Percentiles rank a stretch among this genome's conserved stretches.
Conservation (phyloP, 2,113 vertebrate species). For the Heliornis fulica region DNA sequence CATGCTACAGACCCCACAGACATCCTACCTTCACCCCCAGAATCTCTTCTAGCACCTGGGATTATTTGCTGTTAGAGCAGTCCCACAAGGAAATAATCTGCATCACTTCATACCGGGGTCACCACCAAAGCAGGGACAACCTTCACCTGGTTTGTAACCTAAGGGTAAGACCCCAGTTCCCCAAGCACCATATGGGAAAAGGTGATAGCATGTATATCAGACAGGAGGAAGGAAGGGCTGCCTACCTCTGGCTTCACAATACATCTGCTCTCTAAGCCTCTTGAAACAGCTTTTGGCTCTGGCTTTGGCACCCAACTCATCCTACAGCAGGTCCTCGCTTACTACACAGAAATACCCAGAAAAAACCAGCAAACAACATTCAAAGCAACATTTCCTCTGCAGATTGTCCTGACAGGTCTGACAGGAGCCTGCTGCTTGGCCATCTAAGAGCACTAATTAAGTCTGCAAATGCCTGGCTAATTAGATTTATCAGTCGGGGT, state of each 20-base stretch:
- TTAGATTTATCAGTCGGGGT: not conserved
- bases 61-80: not conserved
- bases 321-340: not conserved
- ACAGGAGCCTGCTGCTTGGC: not conserved
- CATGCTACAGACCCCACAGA: not conserved
- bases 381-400: not conserved
- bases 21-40: not conserved
- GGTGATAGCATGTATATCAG: not conserved
- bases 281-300: not conserved
- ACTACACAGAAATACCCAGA: not conserved
- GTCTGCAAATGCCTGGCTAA: fast-evolving
- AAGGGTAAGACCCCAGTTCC: not conserved
- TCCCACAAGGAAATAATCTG: not conserved
- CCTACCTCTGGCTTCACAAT: not conserved
- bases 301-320: not conserved
- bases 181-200: not conserved
- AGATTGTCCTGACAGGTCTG: not conserved
- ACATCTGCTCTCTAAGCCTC: not conserved
- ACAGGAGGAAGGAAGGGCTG: not conserved
- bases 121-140: not conserved
- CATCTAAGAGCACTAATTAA: not conserved
- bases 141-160: not conserved
- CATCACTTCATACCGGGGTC: not conserved
- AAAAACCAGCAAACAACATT: not conserved
- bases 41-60: not conserved